Percentiles rank a stretch among this genome's conserved stretches.
Conservation (phyloP, 1,140 invertebrate genomes). For the Apis florea region DNA sequence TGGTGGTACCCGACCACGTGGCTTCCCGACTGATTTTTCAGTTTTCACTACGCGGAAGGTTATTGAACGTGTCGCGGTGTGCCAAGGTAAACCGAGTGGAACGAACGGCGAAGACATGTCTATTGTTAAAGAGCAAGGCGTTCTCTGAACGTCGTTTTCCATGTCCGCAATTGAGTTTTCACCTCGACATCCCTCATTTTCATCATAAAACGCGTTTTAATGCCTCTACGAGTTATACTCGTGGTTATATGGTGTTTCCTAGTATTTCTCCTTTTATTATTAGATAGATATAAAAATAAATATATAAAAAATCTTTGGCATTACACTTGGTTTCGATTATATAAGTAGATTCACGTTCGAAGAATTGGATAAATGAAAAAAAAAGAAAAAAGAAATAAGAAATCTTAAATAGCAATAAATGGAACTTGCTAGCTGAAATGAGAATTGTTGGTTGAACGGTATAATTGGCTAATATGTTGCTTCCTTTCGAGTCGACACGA, state of each 20-base stretch:
- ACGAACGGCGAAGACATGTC: constrained; percentile 37
- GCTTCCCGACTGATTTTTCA: constrained; percentile 21
- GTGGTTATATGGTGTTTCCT: background rate
- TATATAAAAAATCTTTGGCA: too few species aligned
- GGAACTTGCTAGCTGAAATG: too few species aligned
- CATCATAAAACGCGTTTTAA: background rate
- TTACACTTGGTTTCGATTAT: too few species aligned
- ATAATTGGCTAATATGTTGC: background rate
- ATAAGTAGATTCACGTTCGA: too few species aligned
- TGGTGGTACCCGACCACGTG: constrained; percentile 13
- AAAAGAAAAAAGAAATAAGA: too few species aligned
- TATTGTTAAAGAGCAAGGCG: constrained; percentile 38
- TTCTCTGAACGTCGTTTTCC: constrained; percentile 6
- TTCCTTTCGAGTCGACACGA: background rate
- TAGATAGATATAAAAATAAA: too few species aligned
- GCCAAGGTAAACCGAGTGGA: constrained; percentile 31
- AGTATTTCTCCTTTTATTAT: background rate
- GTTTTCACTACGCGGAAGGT: constrained; percentile 31
- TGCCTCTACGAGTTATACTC: too few species aligned
- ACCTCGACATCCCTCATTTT: background rate
- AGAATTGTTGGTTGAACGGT: background rate
- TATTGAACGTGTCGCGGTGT: constrained; percentile 41
- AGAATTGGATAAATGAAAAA: too few species aligned
- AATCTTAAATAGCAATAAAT: too few species aligned
- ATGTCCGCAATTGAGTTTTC: constrained; percentile 48